Evolutionary conservation across 2,113 vertebrate species (phyloP).

Genomic region (Oncorhynchus gorbuscha): DNA sequence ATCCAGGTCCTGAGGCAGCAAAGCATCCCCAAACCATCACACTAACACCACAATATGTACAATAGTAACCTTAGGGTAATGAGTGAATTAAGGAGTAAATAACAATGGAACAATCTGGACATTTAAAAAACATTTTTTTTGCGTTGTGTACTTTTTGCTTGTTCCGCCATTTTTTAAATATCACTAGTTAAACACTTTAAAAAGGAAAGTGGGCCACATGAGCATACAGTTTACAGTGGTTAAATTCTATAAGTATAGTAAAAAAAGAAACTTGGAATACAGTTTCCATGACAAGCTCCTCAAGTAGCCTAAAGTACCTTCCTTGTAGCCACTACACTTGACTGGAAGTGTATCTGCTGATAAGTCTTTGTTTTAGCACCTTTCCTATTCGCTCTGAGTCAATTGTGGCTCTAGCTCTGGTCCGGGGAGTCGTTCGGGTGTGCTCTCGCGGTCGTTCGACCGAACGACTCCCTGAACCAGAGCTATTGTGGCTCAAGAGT

Average conservation of each 20-base stretch:
- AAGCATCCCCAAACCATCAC: too few species aligned
- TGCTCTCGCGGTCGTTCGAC: too few species aligned
- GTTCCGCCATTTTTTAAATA: constrained; percentile 61
- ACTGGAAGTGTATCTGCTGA: constrained; percentile 16
- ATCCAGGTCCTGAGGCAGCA: too few species aligned
- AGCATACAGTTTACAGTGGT: constrained; percentile 79
- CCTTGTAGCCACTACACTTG: constrained; percentile 6
- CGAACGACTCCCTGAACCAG: too few species aligned
- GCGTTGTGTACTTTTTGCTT: constrained; percentile 32
- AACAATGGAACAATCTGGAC: constrained; percentile 85
- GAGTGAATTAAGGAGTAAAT: constrained; percentile 81
- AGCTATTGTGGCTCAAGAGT: constrained; percentile 36
- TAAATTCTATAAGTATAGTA: constrained; percentile 90
- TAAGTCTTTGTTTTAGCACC: neutral
- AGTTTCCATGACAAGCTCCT: constrained; percentile 58
- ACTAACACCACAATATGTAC: constrained; percentile 88
- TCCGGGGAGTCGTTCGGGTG: too few species aligned
- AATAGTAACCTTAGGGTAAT: constrained; percentile 85
- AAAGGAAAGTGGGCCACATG: constrained; percentile 68
- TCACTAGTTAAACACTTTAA: constrained; percentile 75
- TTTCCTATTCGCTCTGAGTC: neutral
- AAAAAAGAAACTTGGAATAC: constrained; percentile 48
- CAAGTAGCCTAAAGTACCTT: constrained; percentile 42
- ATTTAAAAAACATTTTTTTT: constrained; percentile 80
- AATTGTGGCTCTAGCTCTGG: too few species aligned